Conservation (phyloP, 2,113 vertebrate species). For the Brachypodius melanocephalos region DNA sequence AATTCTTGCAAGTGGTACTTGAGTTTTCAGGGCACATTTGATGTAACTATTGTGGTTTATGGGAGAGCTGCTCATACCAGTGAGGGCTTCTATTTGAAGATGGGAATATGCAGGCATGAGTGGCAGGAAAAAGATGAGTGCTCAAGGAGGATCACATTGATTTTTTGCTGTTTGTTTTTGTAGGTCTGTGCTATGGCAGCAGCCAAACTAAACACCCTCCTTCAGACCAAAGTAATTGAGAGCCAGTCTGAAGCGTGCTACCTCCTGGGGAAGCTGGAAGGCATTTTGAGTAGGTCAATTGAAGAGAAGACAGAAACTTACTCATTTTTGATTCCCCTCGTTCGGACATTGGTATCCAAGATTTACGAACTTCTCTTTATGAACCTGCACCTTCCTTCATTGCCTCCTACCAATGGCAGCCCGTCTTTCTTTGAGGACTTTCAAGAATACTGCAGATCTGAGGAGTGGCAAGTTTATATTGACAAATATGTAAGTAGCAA, state of each 20-base stretch:
- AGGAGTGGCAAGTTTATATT: conserved; percentile 94
- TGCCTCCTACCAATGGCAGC: conserved; percentile 90
- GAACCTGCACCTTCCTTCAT: conserved; percentile 91
- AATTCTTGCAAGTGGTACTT: neutral
- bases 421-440: conserved; percentile 98
- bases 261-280: conserved; percentile 89
- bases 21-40: neutral
- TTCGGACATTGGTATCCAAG: conserved; percentile 92
- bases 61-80: neutral
- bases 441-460: conserved; percentile 88
- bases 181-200: conserved; percentile 94
- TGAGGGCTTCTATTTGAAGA: neutral
- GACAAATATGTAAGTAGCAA: conserved; percentile 90
- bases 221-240: conserved; percentile 92
- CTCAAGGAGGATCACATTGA: neutral
- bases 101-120: neutral
- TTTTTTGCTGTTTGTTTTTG: neutral
- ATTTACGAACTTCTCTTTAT: conserved; percentile 94
- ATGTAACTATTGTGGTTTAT: neutral
- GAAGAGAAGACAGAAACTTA: conserved; percentile 87
- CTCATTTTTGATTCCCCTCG: conserved; percentile 89
- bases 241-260: conserved; percentile 94
- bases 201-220: conserved; percentile 92
- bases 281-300: conserved; percentile 86
- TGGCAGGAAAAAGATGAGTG: neutral